Evolutionary conservation across 64 coral and sea anemone genomes (phyloP).

Genomic region (Trachythela sp.): DNA sequence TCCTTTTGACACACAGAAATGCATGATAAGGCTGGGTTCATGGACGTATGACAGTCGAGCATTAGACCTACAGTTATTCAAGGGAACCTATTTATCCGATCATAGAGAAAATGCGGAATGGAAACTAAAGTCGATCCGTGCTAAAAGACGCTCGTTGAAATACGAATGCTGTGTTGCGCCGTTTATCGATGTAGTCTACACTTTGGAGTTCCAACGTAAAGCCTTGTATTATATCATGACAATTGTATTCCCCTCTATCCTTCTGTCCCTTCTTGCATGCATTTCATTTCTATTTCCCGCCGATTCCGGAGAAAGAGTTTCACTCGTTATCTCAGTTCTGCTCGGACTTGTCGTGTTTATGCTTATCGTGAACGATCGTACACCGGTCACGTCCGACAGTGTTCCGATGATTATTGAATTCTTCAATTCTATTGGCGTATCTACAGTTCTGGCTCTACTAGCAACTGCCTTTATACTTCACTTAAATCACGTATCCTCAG

Average conservation of each 20-base stretch:
- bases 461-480: neutral
- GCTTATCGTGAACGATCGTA: constrained; percentile 65
- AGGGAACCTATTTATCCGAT: constrained; percentile 47
- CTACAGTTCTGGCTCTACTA: neutral
- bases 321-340: constrained; percentile 66
- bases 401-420: constrained; percentile 63
- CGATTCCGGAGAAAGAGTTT: constrained; percentile 79
- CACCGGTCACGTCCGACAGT: constrained; percentile 59
- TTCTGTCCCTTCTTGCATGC: constrained; percentile 56
- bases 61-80: neutral
- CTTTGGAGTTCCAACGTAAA: constrained; percentile 46
- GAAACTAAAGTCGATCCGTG: constrained; percentile 44
- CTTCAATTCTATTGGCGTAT: constrained; percentile 52
- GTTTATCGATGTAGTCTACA: constrained; percentile 66
- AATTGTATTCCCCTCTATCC: constrained; percentile 58
- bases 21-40: too few species aligned
- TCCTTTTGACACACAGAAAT: too few species aligned
- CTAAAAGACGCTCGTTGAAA: constrained; percentile 42
- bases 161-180: constrained; percentile 59
- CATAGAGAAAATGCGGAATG: constrained; percentile 73
- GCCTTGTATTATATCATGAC: constrained; percentile 68
- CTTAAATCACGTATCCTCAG: neutral
- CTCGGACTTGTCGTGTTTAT: constrained; percentile 78
- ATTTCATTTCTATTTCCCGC: constrained; percentile 70
- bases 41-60: too few species aligned